Evolutionary conservation across 2,888 invertebrate genomes (phyloP), one percentile per base, ranked within the genome.

Genomic region (Euproctis similis): DNA sequence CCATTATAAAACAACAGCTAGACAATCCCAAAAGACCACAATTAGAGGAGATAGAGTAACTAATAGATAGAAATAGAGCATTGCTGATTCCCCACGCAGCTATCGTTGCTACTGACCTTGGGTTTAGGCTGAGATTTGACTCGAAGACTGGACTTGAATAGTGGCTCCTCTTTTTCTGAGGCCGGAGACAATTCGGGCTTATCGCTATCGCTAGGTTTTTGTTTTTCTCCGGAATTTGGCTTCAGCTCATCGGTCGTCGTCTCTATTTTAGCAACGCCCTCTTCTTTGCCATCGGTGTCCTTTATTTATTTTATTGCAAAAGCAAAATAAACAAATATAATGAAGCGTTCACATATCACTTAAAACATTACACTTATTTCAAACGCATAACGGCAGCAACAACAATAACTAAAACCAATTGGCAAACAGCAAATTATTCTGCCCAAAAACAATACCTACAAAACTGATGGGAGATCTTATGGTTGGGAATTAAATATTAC

Each of bases 121-220:
- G 65, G 59, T 53, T 73, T 78, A 5, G 63, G 57, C 50, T 66
- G 74, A 29, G 54, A 46, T 61, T 72, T 77, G 43, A 80, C 48
- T 33, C 75, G 76, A 13, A 84, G 81, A 44, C 77, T 84, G 44
- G 84, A 84, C 59, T 82, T 81, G 81, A 65, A 81, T 31, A 84
- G 67, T 22, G 84, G 84, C 51, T 81, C 84, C 49, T 84, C 84
- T 46, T 75, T 82, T 33, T 84, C 84, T 8, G 72, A 63, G 18
- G 62, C 50, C 18, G 76, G 70, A 11, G 72, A 60, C 18, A 62
- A 47, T 35, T 63, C 72, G 17, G 60, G 53, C 30, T 49, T 49
- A 45, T 68, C 72, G 30, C n/a, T 49, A 45, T 68, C 72, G 14
- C 41, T 45, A 39, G 60, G 40, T 43, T 64, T 65, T 36, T 59